These are phyloP conservation scores for Holocentrus rufus DNA, from an alignment of 2,797 vertebrate genomes.

Conservation along the genomic window DNA sequence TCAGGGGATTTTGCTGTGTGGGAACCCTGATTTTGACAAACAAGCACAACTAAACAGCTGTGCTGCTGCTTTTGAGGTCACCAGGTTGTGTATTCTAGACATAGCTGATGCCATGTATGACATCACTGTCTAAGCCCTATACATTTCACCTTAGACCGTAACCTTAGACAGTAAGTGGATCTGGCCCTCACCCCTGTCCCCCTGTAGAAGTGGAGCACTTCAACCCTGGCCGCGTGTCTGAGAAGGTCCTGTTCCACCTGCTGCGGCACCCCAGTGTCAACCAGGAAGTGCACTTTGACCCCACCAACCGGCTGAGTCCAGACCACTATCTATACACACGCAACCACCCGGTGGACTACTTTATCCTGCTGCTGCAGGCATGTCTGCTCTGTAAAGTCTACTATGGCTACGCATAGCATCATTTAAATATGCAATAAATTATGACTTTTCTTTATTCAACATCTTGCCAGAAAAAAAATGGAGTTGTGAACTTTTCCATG, in stretches of 20 bases:
- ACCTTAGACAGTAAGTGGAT: neutral
- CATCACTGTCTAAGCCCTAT: neutral
- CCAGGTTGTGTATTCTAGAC: neutral
- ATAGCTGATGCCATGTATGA: neutral
- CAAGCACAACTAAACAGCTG: too few species aligned
- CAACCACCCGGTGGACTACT: constrained; percentile 92
- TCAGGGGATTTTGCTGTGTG: too few species aligned
- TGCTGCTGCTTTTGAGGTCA: too few species aligned
- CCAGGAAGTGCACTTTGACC: constrained; percentile 92
- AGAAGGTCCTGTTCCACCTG: constrained; percentile 91
- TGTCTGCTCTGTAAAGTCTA: neutral
- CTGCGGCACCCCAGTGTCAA: constrained; percentile 92
- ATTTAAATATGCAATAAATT: neutral
- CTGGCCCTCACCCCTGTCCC: constrained; percentile 9
- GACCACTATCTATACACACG: constrained; percentile 91
- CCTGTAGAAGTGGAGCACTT: constrained; percentile 92
- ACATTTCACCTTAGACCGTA: neutral
- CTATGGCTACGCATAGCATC: too few species aligned
- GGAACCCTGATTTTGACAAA: too few species aligned
- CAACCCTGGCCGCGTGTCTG: constrained; percentile 85
- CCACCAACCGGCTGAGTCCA: constrained; percentile 82
- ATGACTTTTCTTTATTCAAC: neutral
- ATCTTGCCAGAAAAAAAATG: neutral
- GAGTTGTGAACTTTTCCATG: neutral
- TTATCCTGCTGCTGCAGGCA: constrained; percentile 93